A percentile compares a stretch with the other conserved stretches of the same genome.
phyloP scores from a whole-genome alignment of 2,113 vertebrate species.

The Catharus minimus region DNA sequence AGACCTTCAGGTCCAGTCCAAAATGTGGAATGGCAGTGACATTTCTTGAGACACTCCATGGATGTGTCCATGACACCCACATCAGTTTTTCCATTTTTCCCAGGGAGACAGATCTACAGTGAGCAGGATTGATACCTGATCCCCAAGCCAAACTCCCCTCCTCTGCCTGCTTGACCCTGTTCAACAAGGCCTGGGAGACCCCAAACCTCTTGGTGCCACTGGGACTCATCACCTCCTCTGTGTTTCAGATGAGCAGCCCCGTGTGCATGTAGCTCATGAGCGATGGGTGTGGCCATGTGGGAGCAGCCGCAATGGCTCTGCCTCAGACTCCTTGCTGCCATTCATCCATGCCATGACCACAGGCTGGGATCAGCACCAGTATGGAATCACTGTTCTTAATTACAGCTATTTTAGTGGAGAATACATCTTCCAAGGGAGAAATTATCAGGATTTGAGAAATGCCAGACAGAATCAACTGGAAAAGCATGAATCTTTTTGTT shows the following conservation, averaged over 20 bases:
- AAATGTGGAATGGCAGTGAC: neutral
- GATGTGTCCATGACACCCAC: neutral
- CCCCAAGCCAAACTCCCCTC: neutral
- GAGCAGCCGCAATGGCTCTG: accelerated
- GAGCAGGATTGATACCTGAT: neutral
- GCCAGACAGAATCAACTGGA: neutral
- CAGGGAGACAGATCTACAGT: accelerated
- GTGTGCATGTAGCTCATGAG: accelerated
- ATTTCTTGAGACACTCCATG: accelerated
- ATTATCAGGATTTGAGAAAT: slow-evolving; percentile 4
- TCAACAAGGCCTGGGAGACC: neutral
- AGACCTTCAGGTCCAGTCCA: neutral
- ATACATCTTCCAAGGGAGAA: neutral
- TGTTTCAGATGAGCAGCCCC: neutral
- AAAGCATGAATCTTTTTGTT: neutral
- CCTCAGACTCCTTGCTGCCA: neutral
- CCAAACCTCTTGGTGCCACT: neutral
- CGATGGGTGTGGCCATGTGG: accelerated
- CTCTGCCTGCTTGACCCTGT: neutral
- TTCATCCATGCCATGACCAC: neutral
- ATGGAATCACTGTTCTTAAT: neutral
- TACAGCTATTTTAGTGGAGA: neutral
- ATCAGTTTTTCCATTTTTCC: accelerated
- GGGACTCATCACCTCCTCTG: neutral
- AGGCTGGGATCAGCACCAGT: slow-evolving; percentile 14